Evolutionary conservation across 2,113 vertebrate genomes (phyloP).

Genomic region (Passerina amoena): DNA sequence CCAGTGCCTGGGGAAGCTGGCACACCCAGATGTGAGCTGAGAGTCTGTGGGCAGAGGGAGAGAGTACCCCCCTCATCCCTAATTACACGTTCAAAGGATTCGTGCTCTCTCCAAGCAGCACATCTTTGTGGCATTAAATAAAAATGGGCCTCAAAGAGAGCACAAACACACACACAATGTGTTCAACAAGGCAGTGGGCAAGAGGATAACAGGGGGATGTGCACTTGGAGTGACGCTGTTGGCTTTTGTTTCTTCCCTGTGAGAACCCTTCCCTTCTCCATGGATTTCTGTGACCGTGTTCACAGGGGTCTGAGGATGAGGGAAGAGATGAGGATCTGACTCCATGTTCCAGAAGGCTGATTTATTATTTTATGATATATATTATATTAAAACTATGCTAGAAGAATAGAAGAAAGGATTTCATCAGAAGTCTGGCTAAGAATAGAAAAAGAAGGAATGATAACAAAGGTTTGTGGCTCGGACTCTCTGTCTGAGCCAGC

Average conservation of each 20-base stretch:
- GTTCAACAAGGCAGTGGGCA: not conserved
- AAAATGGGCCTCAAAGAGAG: not conserved
- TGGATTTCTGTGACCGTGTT: not conserved
- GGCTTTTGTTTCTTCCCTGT: not conserved
- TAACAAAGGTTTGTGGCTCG: no score
- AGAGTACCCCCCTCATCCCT: not conserved
- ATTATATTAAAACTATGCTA: no score
- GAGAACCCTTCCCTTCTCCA: not conserved
- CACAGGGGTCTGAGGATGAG: no score
- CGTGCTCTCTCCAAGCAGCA: not conserved
- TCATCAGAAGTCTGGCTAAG: no score
- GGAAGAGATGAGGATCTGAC: no score
- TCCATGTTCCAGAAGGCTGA: no score
- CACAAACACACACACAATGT: not conserved
- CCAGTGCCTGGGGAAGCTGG: not conserved
- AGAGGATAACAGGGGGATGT: not conserved
- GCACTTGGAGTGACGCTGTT: not conserved
- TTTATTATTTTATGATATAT: no score
- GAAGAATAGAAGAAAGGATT: no score
- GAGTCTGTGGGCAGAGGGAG: not conserved
- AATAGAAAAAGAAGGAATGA: no score
- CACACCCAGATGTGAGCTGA: constrained; percentile 7
- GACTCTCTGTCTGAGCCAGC: no score
- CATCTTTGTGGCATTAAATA: constrained; percentile 22
- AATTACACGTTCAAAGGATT: constrained; percentile 28